Percentiles rank a stretch among this genome's conserved stretches.
These are phyloP conservation scores for Pygoscelis adeliae DNA, from an alignment of 2,113 vertebrate genomes.

Conservation along the genomic window DNA sequence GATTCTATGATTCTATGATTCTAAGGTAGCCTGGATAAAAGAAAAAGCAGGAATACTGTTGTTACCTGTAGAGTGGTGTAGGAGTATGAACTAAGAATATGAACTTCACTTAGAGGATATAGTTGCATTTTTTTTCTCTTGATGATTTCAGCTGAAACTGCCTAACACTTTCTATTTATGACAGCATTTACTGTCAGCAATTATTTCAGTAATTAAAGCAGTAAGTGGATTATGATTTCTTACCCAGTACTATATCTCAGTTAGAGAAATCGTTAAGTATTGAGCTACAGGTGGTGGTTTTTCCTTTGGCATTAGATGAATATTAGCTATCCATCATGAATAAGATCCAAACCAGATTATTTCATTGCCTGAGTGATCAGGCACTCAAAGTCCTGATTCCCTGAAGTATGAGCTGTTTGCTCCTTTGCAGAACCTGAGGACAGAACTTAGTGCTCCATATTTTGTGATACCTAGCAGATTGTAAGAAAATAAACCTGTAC, in stretches of 20 bases:
- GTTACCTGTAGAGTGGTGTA: neutral
- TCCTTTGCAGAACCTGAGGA: neutral
- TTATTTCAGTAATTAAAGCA: conserved; percentile 15
- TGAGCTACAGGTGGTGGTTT: neutral
- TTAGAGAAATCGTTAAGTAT: neutral
- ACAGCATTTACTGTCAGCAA: neutral
- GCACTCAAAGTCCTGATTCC: neutral
- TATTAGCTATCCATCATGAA: neutral
- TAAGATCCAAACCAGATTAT: neutral
- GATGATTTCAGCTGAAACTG: neutral
- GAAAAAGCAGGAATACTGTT: neutral
- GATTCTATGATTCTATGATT: too few species aligned
- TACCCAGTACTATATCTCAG: neutral
- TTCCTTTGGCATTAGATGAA: neutral
- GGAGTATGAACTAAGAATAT: neutral
- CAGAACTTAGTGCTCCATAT: neutral
- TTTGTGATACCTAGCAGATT: neutral
- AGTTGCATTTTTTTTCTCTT: neutral
- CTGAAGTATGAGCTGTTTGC: neutral
- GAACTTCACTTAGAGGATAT: neutral
- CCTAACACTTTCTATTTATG: neutral
- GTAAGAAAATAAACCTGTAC: neutral
- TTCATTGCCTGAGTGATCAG: neutral
- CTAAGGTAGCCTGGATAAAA: neutral
- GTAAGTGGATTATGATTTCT: neutral